Evolutionary conservation across 2,888 invertebrate species (phyloP), one percentile per base, ranked within the genome.

Genomic region (Lasioglossum oenotherae): DNA sequence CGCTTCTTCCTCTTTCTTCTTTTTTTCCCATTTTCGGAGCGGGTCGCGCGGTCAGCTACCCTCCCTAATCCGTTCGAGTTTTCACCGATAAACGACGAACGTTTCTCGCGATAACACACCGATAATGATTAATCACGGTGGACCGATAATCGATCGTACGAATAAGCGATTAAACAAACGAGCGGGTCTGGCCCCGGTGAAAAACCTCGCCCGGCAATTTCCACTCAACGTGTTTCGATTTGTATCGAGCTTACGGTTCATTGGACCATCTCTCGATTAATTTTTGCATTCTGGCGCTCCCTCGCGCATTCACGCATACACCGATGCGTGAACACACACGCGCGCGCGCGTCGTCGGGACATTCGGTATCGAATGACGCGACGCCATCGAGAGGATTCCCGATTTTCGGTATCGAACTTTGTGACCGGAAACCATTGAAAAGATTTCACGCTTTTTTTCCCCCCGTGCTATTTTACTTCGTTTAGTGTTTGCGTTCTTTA

Each of bases 121-220:
- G 67, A 53, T 74, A 78, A 78, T 76, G 78, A 82, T 84, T 77
- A 84, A 84, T 84, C 77, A 53, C 74, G 49, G 46, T 38, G 77
- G 44, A 49, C 64, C 64, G 72, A 71, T 81, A 81, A 76, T 80
- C 64, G 81, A 81, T 83, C 60, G 57, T 14, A 31, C 76, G 81
- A 53, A 81, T 76, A 57, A 82, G 44, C 84, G 82, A 82, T 78
- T 84, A 74, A 82, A 82, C 69, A 84, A 84, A 84, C 84, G 84
- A 74, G 71, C 49, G 60, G 67, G 10, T 60, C 72, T 31, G 60
- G 67, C 16, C 72, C 77, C 35, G 80, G 19, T 23, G 81, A 60
- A 81, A 81, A 82, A 82, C 49, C 75, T 46, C 57, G 31, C 12
- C 69, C 74, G 67, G 49, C 57, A 76, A 83, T 81, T 83, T 83